A percentile compares a stretch with the other conserved stretches of the same genome.
phyloP scores from a whole-genome alignment of 2,797 vertebrate species.

The Gobionotothen gibberifrons region DNA sequence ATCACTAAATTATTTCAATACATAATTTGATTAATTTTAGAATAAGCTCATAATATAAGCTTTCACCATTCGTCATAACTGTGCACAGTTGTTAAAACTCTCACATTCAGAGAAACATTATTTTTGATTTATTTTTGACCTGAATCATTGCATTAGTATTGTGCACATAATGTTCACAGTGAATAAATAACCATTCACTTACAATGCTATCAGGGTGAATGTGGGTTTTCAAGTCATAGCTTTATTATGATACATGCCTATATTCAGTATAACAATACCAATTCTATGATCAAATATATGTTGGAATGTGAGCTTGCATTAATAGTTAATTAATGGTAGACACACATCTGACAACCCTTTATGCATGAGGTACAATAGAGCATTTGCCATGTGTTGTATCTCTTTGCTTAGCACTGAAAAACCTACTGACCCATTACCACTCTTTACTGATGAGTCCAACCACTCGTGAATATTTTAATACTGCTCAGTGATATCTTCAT shows the following conservation, averaged over 20 bases:
- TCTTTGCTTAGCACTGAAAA: constrained; percentile 45
- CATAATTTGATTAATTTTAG: too few relatives aligned
- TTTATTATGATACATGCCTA: neutral
- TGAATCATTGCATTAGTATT: neutral
- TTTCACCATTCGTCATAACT: too few relatives aligned
- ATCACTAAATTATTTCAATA: too few relatives aligned
- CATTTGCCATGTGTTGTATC: constrained; percentile 46
- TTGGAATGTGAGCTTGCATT: constrained; percentile 13
- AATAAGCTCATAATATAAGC: too few relatives aligned
- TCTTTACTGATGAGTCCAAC: constrained; percentile 60
- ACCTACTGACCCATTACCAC: constrained; percentile 42
- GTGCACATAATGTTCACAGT: neutral
- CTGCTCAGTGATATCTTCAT: constrained; percentile 53
- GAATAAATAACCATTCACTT: neutral
- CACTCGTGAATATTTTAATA: constrained; percentile 76
- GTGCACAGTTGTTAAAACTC: too few relatives aligned
- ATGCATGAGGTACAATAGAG: constrained; percentile 16
- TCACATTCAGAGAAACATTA: neutral
- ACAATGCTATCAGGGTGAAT: neutral
- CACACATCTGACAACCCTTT: constrained; percentile 17
- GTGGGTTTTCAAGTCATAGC: neutral
- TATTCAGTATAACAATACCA: constrained; percentile 12
- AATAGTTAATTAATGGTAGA: constrained; percentile 50
- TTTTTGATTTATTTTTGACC: neutral
- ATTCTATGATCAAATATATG: neutral